Evolutionary conservation across 2,888 invertebrate species (phyloP), one percentile per base, ranked within the genome.

Genomic region (Itoplectis maculator): DNA sequence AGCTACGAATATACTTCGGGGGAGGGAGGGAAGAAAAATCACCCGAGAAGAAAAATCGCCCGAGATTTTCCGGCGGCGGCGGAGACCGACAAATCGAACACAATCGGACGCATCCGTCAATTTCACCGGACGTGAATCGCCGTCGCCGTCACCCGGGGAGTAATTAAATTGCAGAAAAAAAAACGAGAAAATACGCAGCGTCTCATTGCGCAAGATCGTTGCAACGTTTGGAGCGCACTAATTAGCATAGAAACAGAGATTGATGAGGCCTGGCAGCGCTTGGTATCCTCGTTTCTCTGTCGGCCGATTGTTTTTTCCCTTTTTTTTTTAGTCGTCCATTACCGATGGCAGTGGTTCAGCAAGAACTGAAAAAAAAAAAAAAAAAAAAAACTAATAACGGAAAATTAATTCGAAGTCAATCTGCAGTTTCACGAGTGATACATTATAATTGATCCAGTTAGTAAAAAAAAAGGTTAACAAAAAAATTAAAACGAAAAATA

Each of bases 181-280:
- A 23, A 54, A 40, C n/a, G 35, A 54, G 56, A 75, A 54, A n/a
- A 37, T 47, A 56, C 13, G 40, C 56, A 69, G 23, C n/a, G 29
- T 70, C 49, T 18, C 49, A 66, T 66, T 73, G 40, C 47, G 56
- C 66, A 66, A 79, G 45, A 56, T n/a, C n/a, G n/a, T 70, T 37
- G 37, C 63, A 42, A 15, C 49, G 81, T 68, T 72, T 45, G 49
- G 49, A 63, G 56, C 29, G 35, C 47, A 23, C 54, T 63, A 65
- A 80, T 80, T 66, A 80, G n/a, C 74, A 56, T 75, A 51, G 69
- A 80, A 56, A 54, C 47, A 63, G 70, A 70, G 75, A 80, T 80
- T 80, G 42, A 75, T 80, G 69, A n/a, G n/a, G n/a, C n/a, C n/a
- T 63, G 47, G 49, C 20, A 70, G 29, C 11, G 15, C 45, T 8